Evolutionary conservation across 1,140 invertebrate genomes (phyloP).

Genomic region (Drosophila pectinifera): DNA sequence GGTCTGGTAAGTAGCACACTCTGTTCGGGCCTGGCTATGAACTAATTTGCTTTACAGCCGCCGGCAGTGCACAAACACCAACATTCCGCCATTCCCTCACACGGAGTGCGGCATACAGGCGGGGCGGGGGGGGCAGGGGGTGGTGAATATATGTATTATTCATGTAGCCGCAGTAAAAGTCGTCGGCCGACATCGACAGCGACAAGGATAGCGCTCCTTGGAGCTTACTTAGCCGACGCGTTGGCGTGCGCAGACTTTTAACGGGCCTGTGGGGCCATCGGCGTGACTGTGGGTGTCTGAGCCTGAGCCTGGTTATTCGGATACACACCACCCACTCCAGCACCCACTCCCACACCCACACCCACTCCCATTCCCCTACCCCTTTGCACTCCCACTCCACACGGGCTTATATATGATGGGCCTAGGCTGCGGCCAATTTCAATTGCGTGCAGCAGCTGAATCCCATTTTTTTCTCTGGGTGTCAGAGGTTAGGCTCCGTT

Average conservation of each 20-base stretch:
- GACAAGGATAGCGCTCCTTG: conserved; percentile 56
- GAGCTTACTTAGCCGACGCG: conserved; percentile 68
- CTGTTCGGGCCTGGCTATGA: conserved; percentile 59
- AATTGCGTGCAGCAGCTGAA: conserved; percentile 47
- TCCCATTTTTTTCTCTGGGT: conserved; percentile 4
- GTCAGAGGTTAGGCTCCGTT: conserved; percentile 15
- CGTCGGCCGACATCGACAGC: conserved; percentile 58
- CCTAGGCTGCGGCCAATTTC: conserved; percentile 29
- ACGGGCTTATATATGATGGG: conserved; percentile 6
- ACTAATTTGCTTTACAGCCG: conserved; percentile 76
- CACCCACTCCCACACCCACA: not conserved
- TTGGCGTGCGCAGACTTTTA: conserved; percentile 81
- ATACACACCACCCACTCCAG: not conserved
- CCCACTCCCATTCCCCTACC: too few relatives aligned
- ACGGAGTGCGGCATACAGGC: conserved; percentile 1
- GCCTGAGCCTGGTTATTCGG: conserved; percentile 13
- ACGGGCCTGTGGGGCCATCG: conserved; percentile 40
- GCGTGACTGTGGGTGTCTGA: conserved; percentile 4
- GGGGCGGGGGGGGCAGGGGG: not conserved
- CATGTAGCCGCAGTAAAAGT: conserved; percentile 77
- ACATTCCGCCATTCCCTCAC: conserved; percentile 12
- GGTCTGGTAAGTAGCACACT: conserved; percentile 58
- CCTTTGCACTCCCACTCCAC: not conserved
- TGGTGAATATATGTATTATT: conserved; percentile 66
- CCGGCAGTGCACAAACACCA: conserved; percentile 50